These are phyloP conservation scores for Aelia acuminata DNA, from an alignment of 2,888 invertebrate species.

Conservation along the genomic window DNA sequence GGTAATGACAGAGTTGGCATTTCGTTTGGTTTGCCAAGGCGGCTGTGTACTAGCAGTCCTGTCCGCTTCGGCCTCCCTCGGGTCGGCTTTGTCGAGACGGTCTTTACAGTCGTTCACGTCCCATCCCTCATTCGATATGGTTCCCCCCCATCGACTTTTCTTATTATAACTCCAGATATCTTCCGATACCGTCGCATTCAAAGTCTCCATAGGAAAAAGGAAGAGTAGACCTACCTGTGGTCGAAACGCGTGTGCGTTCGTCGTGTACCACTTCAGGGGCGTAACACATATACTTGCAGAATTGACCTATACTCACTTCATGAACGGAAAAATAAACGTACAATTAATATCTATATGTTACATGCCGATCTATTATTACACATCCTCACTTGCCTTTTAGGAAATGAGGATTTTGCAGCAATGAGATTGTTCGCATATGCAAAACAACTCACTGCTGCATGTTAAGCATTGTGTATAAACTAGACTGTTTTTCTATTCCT, in stretches of 20 bases:
- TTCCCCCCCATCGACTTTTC: neutral
- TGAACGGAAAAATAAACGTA: too few species aligned
- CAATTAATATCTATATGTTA: too few species aligned
- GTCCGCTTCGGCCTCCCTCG: too few species aligned
- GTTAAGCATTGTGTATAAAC: too few species aligned
- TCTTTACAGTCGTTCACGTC: neutral
- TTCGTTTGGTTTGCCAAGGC: neutral
- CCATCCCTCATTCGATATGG: constrained; percentile 39
- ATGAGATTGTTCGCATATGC: too few species aligned
- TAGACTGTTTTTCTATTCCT: too few species aligned
- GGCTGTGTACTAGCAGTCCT: neutral
- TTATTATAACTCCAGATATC: neutral
- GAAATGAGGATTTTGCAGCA: too few species aligned
- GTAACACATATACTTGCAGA: neutral
- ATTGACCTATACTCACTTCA: neutral
- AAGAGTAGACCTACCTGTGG: neutral
- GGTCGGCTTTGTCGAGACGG: neutral
- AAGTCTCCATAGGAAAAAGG: neutral
- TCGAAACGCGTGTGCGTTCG: neutral
- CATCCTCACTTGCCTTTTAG: too few species aligned
- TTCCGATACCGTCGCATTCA: neutral
- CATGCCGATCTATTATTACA: too few species aligned
- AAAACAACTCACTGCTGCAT: too few species aligned
- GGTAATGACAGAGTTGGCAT: constrained; percentile 32
- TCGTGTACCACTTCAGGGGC: neutral